Conservation (phyloP, 2,888 invertebrate species). For the Ochropacha duplaris region DNA sequence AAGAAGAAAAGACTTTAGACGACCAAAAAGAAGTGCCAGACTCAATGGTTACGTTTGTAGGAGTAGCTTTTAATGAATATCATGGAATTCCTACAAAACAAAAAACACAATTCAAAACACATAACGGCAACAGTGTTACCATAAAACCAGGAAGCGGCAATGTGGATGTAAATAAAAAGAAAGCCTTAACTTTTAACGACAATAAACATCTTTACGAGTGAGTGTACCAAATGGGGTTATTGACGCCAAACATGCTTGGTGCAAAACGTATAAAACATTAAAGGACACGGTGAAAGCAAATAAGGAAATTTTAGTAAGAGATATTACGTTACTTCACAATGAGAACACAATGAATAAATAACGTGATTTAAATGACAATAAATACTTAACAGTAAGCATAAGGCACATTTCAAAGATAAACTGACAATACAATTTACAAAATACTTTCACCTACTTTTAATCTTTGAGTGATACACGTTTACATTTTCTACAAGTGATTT, state of each 20-base stretch:
- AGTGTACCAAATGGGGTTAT: slow-evolving; percentile 43
- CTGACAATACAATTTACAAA: neutral
- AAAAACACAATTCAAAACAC: slow-evolving; percentile 29
- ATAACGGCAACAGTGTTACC: neutral
- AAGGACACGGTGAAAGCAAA: slow-evolving; percentile 1
- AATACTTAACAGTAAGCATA: neutral
- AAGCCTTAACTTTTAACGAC: slow-evolving; percentile 54
- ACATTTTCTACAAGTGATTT: neutral
- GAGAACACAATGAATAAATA: slow-evolving; percentile 3
- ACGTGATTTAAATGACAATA: slow-evolving; percentile 5
- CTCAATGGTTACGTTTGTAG: too few relatives aligned
- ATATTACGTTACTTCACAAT: slow-evolving; percentile 2
- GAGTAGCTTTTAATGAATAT: neutral
- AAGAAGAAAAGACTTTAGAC: too few relatives aligned
- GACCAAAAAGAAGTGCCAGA: too few relatives aligned
- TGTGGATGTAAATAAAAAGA: slow-evolving; percentile 53
- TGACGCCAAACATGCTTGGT: slow-evolving; percentile 23
- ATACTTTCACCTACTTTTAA: neutral
- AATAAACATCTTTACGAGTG: slow-evolving; percentile 63
- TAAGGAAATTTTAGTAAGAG: neutral
- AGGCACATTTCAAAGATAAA: neutral
- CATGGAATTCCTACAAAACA: slow-evolving; percentile 3
- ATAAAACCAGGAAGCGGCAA: slow-evolving; percentile 51
- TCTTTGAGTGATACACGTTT: neutral
- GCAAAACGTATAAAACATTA: slow-evolving; percentile 14